Evolutionary conservation across 2,797 vertebrate genomes (phyloP).

Genomic region (Pterois miles): DNA sequence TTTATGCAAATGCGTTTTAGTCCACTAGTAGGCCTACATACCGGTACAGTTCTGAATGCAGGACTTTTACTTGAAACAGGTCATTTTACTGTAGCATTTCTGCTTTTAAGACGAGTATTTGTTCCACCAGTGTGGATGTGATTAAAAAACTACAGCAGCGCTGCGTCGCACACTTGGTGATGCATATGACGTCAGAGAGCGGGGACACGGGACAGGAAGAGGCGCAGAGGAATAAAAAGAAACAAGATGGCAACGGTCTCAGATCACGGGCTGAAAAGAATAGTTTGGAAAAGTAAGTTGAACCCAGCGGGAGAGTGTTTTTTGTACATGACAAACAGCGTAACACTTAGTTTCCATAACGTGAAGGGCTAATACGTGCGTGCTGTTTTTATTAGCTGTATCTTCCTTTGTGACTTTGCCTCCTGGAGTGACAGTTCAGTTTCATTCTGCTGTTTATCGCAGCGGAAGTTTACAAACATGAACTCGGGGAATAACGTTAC

Average conservation of each 20-base stretch:
- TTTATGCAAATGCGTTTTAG: too few species aligned
- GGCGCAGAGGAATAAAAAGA: constrained; percentile 27
- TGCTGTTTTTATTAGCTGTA: background rate
- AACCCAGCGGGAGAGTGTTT: background rate
- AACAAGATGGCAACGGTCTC: constrained; percentile 82
- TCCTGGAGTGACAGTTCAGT: background rate
- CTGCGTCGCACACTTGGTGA: constrained; percentile 47
- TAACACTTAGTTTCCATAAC: accelerated
- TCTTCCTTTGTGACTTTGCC: background rate
- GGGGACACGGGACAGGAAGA: constrained; percentile 54
- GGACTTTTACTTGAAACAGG: background rate
- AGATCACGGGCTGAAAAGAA: constrained; percentile 80
- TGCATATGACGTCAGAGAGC: constrained; percentile 55
- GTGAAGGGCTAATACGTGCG: accelerated
- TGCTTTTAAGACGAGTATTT: too few species aligned
- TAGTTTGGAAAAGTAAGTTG: constrained; percentile 88
- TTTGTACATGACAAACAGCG: accelerated
- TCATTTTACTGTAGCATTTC: too few species aligned
- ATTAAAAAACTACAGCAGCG: constrained; percentile 28
- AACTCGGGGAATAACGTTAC: too few species aligned
- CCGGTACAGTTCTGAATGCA: background rate
- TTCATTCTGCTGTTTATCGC: background rate
- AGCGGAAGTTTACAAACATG: constrained; percentile 48
- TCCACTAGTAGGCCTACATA: too few species aligned
- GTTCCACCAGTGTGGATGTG: too few species aligned